Percentiles rank a stretch among this genome's conserved stretches.
phyloP scores from a whole-genome alignment of 1,140 invertebrate species.

The Marisa cornuarietis region DNA sequence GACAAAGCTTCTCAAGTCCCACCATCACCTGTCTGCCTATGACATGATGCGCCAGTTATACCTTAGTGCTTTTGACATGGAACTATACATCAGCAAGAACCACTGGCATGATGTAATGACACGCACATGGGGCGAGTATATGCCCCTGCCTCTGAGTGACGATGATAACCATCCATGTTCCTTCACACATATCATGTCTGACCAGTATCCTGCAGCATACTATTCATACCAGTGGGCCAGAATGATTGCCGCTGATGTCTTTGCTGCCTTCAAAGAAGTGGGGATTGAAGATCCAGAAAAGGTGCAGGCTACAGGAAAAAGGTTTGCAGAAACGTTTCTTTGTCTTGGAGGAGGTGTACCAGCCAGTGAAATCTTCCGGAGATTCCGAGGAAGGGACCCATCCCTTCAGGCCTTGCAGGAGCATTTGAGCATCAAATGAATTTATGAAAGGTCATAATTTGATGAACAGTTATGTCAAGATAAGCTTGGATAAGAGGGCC shows the following conservation, averaged over 20 bases:
- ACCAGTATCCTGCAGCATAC: constrained; percentile 65
- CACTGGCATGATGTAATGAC: constrained; percentile 27
- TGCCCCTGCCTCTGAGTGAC: constrained; percentile 25
- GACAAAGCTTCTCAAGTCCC: constrained; percentile 75
- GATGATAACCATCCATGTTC: constrained; percentile 75
- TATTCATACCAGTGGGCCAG: constrained; percentile 68
- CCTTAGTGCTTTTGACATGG: constrained; percentile 83
- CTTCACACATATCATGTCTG: constrained; percentile 71
- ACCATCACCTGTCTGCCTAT: constrained; percentile 82
- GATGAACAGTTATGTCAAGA: too few species aligned
- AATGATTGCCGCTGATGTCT: constrained; percentile 90
- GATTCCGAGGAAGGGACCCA: constrained; percentile 91
- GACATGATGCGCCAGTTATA: constrained; percentile 83
- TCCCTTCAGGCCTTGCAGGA: constrained; percentile 71
- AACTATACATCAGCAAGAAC: constrained; percentile 73
- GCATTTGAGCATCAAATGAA: constrained; percentile 22
- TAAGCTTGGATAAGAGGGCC: too few species aligned
- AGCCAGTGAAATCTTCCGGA: constrained; percentile 85
- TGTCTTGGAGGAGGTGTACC: constrained; percentile 81
- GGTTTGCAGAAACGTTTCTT: constrained; percentile 89
- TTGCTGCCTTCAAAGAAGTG: constrained; percentile 82
- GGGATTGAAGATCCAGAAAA: constrained; percentile 54
- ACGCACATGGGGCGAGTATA: constrained; percentile 20
- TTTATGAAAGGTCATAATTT: too few species aligned
- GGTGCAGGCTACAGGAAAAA: constrained; percentile 51